Evolutionary conservation across 2,888 invertebrate genomes (phyloP).

Genomic region (Empis stercorea): DNA sequence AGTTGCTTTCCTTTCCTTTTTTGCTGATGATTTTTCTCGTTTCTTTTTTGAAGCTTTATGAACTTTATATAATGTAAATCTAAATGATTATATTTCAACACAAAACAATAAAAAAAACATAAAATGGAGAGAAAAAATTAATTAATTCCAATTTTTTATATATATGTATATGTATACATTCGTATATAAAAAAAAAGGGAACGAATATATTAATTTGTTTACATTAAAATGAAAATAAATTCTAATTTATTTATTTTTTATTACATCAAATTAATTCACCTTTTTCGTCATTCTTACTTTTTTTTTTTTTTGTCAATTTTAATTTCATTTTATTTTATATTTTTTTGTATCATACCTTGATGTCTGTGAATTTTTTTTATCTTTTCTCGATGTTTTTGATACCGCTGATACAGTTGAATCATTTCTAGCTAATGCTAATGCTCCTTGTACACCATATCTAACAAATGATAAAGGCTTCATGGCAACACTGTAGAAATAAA

Average conservation of each 20-base stretch:
- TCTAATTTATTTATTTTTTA: too few relatives aligned
- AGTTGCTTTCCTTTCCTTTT: slow-evolving; percentile 93
- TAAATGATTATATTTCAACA: slow-evolving; percentile 16
- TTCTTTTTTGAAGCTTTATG: slow-evolving; percentile 93
- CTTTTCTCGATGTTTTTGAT: slow-evolving; percentile 37
- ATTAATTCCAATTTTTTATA: not conserved
- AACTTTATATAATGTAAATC: slow-evolving; percentile 85
- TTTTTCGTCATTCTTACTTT: too few relatives aligned
- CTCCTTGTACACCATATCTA: slow-evolving; percentile 35
- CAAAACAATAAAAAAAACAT: too few relatives aligned
- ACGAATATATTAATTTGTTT: not conserved
- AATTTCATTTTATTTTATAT: not conserved
- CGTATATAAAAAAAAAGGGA: not conserved
- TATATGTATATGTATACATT: too few relatives aligned
- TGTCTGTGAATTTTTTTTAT: slow-evolving; percentile 37
- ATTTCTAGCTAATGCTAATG: slow-evolving; percentile 36
- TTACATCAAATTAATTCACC: too few relatives aligned
- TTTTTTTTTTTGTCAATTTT: too few relatives aligned
- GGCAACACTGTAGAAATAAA: slow-evolving; percentile 35
- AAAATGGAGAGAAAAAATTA: too few relatives aligned
- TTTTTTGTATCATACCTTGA: slow-evolving; percentile 29
- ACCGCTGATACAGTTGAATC: slow-evolving; percentile 47
- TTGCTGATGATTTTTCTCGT: slow-evolving; percentile 83
- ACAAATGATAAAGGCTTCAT: slow-evolving; percentile 48
- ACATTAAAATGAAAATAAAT: too few relatives aligned